Evolutionary conservation across 2,113 vertebrate genomes (phyloP).

Genomic region (Xyrauchen texanus): DNA sequence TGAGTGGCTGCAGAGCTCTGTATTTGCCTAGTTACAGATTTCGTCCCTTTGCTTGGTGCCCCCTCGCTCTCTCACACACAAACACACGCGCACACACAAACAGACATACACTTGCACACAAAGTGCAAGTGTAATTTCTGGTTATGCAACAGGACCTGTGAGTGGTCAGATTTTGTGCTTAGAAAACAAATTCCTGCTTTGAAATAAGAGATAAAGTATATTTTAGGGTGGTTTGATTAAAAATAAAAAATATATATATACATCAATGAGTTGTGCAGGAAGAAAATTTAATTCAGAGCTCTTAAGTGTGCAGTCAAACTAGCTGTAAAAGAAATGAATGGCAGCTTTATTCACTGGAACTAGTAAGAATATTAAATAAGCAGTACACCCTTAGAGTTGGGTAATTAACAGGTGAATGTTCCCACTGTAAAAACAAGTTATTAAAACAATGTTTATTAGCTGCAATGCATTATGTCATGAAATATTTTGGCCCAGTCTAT

Average conservation of each 20-base stretch:
- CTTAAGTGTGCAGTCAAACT: background rate
- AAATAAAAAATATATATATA: background rate
- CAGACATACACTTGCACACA: background rate
- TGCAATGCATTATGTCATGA: background rate
- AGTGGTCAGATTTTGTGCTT: background rate
- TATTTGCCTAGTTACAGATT: slow-evolving; percentile 12
- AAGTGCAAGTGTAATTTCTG: slow-evolving; percentile 12
- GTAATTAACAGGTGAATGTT: slow-evolving; percentile 23
- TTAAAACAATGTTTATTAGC: slow-evolving; percentile 22
- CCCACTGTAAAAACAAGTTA: slow-evolving; percentile 12
- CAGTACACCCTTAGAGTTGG: background rate
- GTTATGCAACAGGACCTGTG: slow-evolving; percentile 9
- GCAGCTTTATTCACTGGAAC: slow-evolving; percentile 10
- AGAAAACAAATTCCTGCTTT: background rate
- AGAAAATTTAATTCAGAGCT: background rate
- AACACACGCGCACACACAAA: background rate
- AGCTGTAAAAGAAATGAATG: background rate
- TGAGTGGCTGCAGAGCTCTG: background rate
- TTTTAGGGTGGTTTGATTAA: background rate
- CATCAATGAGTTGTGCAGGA: background rate
- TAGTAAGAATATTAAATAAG: background rate
- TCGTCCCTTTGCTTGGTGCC: slow-evolving; percentile 14
- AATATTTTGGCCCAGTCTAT: too few species aligned
- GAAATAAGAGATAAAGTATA: background rate
- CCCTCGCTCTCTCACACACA: too few species aligned